Conservation (phyloP, 2,888 invertebrate genomes). For the Brenthis ino region DNA sequence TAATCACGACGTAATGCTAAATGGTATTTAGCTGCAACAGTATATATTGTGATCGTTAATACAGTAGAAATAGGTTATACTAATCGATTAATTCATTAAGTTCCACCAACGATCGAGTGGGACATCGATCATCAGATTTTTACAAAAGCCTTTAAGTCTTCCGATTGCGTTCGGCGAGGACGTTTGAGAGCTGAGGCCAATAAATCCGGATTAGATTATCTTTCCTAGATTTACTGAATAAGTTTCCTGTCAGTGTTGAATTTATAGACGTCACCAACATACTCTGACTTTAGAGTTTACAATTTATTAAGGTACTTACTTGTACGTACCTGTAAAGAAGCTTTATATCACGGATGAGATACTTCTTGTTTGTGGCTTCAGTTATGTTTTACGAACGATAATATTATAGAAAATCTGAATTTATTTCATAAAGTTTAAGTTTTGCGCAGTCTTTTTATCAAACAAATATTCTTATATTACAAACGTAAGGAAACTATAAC, state of each 20-base stretch:
- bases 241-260: constrained; percentile 55
- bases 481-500: too few relatives aligned
- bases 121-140: constrained; percentile 59
- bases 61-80: not conserved
- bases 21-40: too few relatives aligned
- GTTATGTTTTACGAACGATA: not conserved
- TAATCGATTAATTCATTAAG: constrained; percentile 4
- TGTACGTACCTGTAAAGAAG: not conserved
- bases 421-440: not conserved
- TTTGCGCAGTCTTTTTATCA: too few relatives aligned
- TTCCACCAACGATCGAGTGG: constrained; percentile 40
- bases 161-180: constrained; percentile 51
- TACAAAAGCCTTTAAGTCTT: constrained; percentile 67
- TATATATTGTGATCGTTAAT: not conserved
- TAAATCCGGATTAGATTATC: constrained; percentile 69
- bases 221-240: constrained; percentile 49
- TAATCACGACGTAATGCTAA: too few relatives aligned
- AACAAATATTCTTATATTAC: too few relatives aligned
- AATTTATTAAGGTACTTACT: constrained; percentile 24
- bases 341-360: not conserved
- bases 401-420: not conserved
- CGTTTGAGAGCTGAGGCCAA: constrained; percentile 47
- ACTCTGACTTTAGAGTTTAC: constrained; percentile 34
- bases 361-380: constrained; percentile 2
- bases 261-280: constrained; percentile 49